These are phyloP conservation scores for Drosophila macrospina DNA, from an alignment of 2,888 invertebrate species.

Conservation along the genomic window DNA sequence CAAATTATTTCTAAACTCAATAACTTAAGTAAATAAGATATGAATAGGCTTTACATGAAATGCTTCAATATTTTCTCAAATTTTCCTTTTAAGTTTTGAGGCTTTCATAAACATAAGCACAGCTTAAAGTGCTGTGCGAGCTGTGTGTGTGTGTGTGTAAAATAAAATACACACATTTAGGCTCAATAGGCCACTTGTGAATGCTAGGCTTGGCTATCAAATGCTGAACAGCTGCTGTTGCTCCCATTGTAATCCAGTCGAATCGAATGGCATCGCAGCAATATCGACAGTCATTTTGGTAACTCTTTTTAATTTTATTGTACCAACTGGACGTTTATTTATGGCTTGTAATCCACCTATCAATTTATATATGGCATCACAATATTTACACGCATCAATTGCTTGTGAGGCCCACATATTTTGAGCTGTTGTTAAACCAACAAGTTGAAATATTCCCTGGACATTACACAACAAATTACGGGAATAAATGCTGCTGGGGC, in stretches of 20 bases:
- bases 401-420: constrained; percentile 29
- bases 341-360: constrained; percentile 65
- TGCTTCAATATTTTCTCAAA: neutral
- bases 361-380: constrained; percentile 56
- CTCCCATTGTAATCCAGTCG: constrained; percentile 18
- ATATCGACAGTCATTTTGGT: constrained; percentile 32
- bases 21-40: too few species aligned
- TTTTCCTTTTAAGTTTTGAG: neutral
- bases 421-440: constrained; percentile 51
- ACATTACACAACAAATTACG: constrained; percentile 49
- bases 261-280: constrained; percentile 13
- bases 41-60: too few species aligned
- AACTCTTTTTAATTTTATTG: constrained; percentile 7
- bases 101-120: neutral
- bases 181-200: constrained; percentile 24
- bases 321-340: constrained; percentile 40
- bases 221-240: constrained; percentile 28
- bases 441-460: constrained; percentile 56
- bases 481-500: constrained; percentile 20
- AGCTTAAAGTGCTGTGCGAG: constrained; percentile 1
- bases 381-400: constrained; percentile 65
- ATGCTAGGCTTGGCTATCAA: constrained; percentile 27
- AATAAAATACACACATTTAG: constrained; percentile 13
- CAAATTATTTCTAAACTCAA: too few species aligned
- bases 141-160: constrained; percentile 2